Base-by-base conservation (phyloP, 2,113 vertebrate genomes). In the Sceloporus undulatus region DNA sequence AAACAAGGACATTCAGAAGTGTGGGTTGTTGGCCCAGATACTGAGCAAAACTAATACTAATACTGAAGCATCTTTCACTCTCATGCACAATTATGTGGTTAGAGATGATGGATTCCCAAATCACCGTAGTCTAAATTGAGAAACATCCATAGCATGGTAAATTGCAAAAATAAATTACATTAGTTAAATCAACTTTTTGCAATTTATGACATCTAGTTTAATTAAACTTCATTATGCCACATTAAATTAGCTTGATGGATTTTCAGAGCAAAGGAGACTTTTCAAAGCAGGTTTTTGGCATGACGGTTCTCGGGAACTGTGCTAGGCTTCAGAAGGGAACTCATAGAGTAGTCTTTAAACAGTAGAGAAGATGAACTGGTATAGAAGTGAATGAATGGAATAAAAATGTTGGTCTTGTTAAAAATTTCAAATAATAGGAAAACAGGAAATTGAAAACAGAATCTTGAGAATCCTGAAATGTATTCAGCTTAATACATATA, bases 151-250 rank as follows among this genome's bases (percentile, higher is more conserved):
- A 87, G 78, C 85, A 87, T 81, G 18, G 11, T 81, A 87, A 87
- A 62, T 78, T 73, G 38, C 85, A 80, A 81, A 62, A 87, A 81
- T 81, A 74, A 70, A 87, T 87, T 71, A 81, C 52, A 81, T 87
- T 87, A 87, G 66, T 80, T 87, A 38, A 87, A 87, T 81, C 66
- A 81, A 74, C 85, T 68, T 73, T 52, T 42, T 87, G 85, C 68
- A 66, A 73, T 81, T 80, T 59, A 40, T 70, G 77, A 74, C 85
- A 87, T 59, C 52, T 87, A 40, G 52, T 80, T 87, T 87, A 81
- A 87, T 87, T 74, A 73, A 73, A 81, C 68, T 25, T 75, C 54
- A 59, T 27, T 29, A 42, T n/a, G 85, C 25, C 79, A 73, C 25
- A 59, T 59, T 73, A 73, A 86, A 87, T 38, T 62, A 73, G 85